Base-by-base conservation (phyloP, 2,113 vertebrate species). In the Psettodes erumei region DNA sequence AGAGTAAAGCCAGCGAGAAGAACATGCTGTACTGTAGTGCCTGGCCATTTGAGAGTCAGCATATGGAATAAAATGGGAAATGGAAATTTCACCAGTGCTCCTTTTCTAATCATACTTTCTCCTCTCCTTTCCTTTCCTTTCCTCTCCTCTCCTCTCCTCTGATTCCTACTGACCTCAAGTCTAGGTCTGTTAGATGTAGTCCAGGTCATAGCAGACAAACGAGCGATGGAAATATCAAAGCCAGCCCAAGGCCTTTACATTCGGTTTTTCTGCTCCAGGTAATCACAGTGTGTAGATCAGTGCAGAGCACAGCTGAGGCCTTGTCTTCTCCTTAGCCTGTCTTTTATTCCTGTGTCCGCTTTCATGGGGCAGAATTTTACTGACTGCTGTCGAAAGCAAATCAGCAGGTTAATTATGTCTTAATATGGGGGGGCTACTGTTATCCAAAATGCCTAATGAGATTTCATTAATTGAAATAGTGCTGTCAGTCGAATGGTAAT, bases 201-300 rank as follows among this genome's bases (percentile, higher is more conserved):
- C 89, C 91, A 92, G 94, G 92, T 95, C 92, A 87, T 60, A 74
- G 87, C 84, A 84, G 88, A 89, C 77, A 77, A 79, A 88, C 40
- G 66, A 54, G 89, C 38, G 59, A 86, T 86, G 91, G 89, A 95
- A 94, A 95, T 95, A 95, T 93, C 93, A 95, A 90, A 94, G 92
- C 84, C 89, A 74, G 93, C 94, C 91, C 85, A 85, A 93, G 93
- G 94, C 93, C 80, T 91, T 92, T 89, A 90, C 90, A 88, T 94
- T 91, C 45, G 61, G 45, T 87, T 84, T n/a, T 91, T 84, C 72
- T 91, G 90, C 93, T 92, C 61, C 91, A 94, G 92, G 92, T 93
- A 84, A 86, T 85, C 79, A 38, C 58, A 89, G 81, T 65, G 79
- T 83, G 81, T 64, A 87, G 84, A 82, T 84, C 81, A 87, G 81